Percentiles rank a stretch among this genome's conserved stretches.
These are phyloP conservation scores for Drosophila pruinosa DNA, from an alignment of 1,140 invertebrate species.

Conservation along the genomic window DNA sequence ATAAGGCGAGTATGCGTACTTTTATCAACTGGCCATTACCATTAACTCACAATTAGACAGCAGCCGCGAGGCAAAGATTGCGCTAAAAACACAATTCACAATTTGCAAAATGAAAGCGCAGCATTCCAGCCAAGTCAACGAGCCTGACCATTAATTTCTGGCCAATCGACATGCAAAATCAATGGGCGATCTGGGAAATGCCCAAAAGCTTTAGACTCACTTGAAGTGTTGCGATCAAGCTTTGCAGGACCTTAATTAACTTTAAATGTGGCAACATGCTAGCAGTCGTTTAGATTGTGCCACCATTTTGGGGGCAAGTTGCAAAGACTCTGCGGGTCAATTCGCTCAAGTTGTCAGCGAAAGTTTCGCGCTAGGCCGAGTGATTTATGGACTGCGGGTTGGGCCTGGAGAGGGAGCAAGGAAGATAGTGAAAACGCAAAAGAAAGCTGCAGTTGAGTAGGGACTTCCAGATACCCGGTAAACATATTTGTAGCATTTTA, in stretches of 20 bases:
- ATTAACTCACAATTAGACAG: constrained; percentile 42
- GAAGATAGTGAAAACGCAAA: background rate
- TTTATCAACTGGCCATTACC: constrained; percentile 17
- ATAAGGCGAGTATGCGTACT: background rate
- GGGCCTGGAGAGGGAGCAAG: background rate
- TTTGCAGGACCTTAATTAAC: constrained; percentile 51
- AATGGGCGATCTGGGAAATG: constrained; percentile 42
- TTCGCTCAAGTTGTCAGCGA: constrained; percentile 52
- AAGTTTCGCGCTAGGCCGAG: constrained; percentile 29
- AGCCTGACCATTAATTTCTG: constrained; percentile 55
- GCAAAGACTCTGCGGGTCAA: constrained; percentile 10
- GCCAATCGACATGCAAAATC: constrained; percentile 62
- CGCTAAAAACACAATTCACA: background rate
- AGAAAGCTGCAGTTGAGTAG: background rate
- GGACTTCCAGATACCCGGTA: no score
- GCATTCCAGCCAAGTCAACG: constrained; percentile 30
- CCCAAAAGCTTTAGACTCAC: constrained; percentile 2
- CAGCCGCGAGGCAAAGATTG: background rate
- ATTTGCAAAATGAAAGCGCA: constrained; percentile 34
- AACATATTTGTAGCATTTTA: no score
- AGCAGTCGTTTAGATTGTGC: background rate
- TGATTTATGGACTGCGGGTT: constrained; percentile 38
- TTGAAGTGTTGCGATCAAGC: no score
- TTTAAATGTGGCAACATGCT: constrained; percentile 38
- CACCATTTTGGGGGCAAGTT: constrained; percentile 5